Conservation (phyloP, 2,888 invertebrate genomes). For the Cheilosia soror region DNA sequence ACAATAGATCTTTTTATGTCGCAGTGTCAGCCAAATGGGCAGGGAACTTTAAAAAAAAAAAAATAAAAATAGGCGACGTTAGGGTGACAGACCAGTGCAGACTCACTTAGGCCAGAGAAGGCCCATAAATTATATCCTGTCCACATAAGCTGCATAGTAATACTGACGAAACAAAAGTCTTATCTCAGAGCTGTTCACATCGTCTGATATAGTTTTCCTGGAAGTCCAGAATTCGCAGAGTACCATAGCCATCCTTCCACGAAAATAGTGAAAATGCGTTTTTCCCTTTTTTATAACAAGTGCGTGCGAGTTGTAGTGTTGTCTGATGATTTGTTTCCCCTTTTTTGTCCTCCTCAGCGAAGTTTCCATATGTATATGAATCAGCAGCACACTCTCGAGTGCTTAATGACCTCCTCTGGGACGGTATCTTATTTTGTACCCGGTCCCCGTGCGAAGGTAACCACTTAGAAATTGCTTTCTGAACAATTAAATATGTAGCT, state of each 20-base stretch:
- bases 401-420: background rate
- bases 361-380: conserved; percentile 38
- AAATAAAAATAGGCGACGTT: too few species aligned
- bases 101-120: too few species aligned
- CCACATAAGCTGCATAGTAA: too few species aligned
- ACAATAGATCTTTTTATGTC: too few species aligned
- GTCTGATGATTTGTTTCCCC: conserved; percentile 38
- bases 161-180: too few species aligned
- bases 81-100: too few species aligned
- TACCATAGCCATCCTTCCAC: conserved; percentile 11
- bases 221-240: background rate
- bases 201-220: too few species aligned
- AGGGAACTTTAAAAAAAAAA: too few species aligned
- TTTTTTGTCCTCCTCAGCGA: conserved; percentile 3
- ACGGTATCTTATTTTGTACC: background rate
- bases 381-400: conserved; percentile 16
- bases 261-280: conserved; percentile 48
- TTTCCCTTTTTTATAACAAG: conserved; percentile 33
- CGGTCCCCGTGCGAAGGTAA: background rate
- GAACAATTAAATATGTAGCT: conserved; percentile 3
- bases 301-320: conserved; percentile 31
- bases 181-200: too few species aligned
- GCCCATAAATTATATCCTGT: too few species aligned
- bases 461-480: conserved; percentile 26
- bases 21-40: too few species aligned